Conservation (phyloP, 2,113 vertebrate genomes). For the Mastomys coucha region DNA sequence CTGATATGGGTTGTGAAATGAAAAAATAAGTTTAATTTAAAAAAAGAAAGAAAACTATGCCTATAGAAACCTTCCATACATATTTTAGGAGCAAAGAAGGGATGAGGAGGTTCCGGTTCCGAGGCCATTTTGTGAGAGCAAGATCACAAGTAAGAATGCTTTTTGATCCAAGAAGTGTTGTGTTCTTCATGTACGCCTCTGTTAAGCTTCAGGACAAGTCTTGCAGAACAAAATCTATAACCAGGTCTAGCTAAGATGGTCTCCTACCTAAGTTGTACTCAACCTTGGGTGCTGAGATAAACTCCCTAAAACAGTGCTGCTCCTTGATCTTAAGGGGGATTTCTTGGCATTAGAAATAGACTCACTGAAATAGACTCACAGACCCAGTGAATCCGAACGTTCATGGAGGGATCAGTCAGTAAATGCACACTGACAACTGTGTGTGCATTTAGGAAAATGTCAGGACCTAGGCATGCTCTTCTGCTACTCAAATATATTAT, state of each 20-base stretch:
- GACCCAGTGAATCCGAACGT: background rate
- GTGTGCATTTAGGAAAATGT: background rate
- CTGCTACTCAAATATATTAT: constrained; percentile 19
- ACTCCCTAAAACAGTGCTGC: too few relatives aligned
- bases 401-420: background rate
- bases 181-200: too few relatives aligned
- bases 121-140: background rate
- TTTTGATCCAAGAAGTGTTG: too few relatives aligned
- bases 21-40: too few relatives aligned
- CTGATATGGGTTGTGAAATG: too few relatives aligned
- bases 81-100: background rate
- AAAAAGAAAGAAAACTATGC: too few relatives aligned
- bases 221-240: too few relatives aligned
- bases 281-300: too few relatives aligned
- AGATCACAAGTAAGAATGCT: background rate
- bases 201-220: too few relatives aligned
- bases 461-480: background rate
- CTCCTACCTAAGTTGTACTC: too few relatives aligned
- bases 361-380: background rate
- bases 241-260: too few relatives aligned
- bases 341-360: too few relatives aligned
- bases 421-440: background rate
- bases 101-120: background rate
- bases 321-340: background rate
- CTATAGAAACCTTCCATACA: background rate